Evolutionary conservation across 2,888 invertebrate genomes (phyloP).

Genomic region (Agrochola circellaris): DNA sequence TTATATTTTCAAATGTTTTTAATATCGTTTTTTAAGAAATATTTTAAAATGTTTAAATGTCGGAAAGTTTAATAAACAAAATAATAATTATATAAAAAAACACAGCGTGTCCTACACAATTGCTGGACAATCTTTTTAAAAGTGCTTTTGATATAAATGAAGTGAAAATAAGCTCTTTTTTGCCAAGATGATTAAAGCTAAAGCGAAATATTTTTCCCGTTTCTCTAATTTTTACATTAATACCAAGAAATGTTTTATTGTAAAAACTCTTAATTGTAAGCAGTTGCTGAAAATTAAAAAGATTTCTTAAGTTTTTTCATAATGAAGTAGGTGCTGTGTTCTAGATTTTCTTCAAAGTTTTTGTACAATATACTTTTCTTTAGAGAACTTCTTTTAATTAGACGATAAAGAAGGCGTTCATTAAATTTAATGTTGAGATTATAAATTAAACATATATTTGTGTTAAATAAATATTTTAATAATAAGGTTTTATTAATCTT

Average conservation of each 20-base stretch:
- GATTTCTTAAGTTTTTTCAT: constrained; percentile 32
- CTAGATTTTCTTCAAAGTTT: constrained; percentile 38
- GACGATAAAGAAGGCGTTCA: constrained; percentile 18
- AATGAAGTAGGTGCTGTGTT: constrained; percentile 23
- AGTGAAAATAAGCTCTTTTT: neutral
- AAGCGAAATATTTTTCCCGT: neutral
- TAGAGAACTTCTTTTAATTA: constrained; percentile 22
- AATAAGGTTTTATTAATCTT: neutral
- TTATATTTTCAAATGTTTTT: too few species aligned
- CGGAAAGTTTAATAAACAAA: too few species aligned
- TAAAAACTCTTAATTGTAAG: constrained; percentile 34
- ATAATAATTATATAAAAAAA: neutral
- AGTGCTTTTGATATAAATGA: neutral
- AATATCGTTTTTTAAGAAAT: too few species aligned
- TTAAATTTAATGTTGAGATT: constrained; percentile 9
- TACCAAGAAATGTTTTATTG: constrained; percentile 37
- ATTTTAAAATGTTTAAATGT: too few species aligned
- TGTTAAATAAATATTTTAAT: neutral
- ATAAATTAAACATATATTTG: neutral
- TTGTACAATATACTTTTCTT: constrained; percentile 26
- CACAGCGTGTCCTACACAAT: neutral
- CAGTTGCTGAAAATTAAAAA: constrained; percentile 39
- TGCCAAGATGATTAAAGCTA: neutral
- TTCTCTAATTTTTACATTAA: constrained; percentile 9
- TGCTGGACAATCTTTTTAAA: neutral